phyloP scores from a whole-genome alignment of 2,888 invertebrate species.

The Carterocephalus palaemon region DNA sequence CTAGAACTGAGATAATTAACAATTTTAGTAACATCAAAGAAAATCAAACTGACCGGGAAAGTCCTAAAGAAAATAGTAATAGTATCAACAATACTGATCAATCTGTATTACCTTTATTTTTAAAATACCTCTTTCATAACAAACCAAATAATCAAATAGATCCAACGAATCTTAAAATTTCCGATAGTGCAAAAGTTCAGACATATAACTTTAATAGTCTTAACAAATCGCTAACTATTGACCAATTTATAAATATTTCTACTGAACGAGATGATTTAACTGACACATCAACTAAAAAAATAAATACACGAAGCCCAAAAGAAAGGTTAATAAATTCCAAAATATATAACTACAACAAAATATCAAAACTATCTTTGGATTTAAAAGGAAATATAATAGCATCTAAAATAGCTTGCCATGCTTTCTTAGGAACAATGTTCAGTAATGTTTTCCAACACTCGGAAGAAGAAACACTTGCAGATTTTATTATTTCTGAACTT shows the following conservation, averaged over 20 bases:
- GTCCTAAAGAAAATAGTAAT: constrained; percentile 4
- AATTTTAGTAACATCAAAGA: neutral
- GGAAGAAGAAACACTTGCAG: constrained; percentile 49
- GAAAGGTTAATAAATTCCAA: neutral
- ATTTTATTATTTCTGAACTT: constrained; percentile 62
- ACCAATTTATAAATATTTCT: neutral
- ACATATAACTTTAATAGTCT: neutral
- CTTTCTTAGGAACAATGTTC: constrained; percentile 64
- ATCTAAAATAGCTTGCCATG: constrained; percentile 60
- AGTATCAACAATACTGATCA: constrained; percentile 20
- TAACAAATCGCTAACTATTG: constrained; percentile 24
- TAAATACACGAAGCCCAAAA: constrained; percentile 1
- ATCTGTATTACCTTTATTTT: constrained; percentile 50
- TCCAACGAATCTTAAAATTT: constrained; percentile 34
- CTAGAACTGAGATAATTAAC: constrained; percentile 1
- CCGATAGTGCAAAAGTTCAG: neutral
- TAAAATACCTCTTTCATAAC: constrained; percentile 50
- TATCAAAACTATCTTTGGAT: constrained; percentile 48
- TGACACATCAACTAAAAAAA: constrained; percentile 14
- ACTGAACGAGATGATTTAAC: constrained; percentile 12
- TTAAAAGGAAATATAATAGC: constrained; percentile 65
- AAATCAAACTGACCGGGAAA: constrained; percentile 11
- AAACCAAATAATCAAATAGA: constrained; percentile 29
- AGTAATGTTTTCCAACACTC: constrained; percentile 49
- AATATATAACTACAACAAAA: constrained; percentile 8